Evolutionary conservation across 1,140 invertebrate genomes (phyloP).

Genomic region (Hetaerina americana): DNA sequence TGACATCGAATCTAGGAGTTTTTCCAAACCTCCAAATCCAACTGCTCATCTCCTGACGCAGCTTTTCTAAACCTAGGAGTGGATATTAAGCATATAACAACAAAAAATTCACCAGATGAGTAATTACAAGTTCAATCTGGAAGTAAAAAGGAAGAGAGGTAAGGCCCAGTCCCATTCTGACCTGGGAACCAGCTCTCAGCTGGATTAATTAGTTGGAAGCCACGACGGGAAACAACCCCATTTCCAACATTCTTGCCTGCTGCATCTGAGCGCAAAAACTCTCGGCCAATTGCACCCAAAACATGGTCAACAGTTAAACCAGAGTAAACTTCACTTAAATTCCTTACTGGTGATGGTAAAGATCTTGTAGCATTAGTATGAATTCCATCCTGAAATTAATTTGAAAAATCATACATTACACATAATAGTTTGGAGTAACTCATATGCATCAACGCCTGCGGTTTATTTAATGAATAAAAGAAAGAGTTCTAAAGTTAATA

Average conservation of each 20-base stretch:
- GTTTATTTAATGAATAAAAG: too few species aligned
- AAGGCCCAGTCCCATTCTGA: too few species aligned
- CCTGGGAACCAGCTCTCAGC: slow-evolving; percentile 77
- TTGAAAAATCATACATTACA: not conserved
- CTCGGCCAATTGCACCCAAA: slow-evolving; percentile 60
- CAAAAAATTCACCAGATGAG: too few species aligned
- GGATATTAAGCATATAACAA: slow-evolving; percentile 10
- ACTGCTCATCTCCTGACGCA: slow-evolving; percentile 48
- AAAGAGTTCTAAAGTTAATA: too few species aligned
- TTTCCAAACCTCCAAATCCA: slow-evolving; percentile 87
- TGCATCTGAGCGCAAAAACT: slow-evolving; percentile 59
- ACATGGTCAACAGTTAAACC: slow-evolving; percentile 51
- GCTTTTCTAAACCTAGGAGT: slow-evolving; percentile 45
- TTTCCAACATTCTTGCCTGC: slow-evolving; percentile 52
- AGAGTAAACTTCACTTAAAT: slow-evolving; percentile 57
- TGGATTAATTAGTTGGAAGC: slow-evolving; percentile 74
- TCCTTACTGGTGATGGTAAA: slow-evolving; percentile 61
- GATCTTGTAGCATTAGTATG: slow-evolving; percentile 72
- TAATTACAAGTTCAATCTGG: slow-evolving; percentile 1
- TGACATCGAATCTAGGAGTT: slow-evolving; percentile 68
- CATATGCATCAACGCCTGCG: too few species aligned
- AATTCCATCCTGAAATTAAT: slow-evolving; percentile 42
- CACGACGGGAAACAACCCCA: slow-evolving; percentile 50
- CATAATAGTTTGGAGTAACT: too few species aligned
- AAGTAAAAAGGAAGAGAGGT: too few species aligned